Base-by-base conservation (phyloP, 1,140 invertebrate species). In the Pseudoatta argentina region DNA sequence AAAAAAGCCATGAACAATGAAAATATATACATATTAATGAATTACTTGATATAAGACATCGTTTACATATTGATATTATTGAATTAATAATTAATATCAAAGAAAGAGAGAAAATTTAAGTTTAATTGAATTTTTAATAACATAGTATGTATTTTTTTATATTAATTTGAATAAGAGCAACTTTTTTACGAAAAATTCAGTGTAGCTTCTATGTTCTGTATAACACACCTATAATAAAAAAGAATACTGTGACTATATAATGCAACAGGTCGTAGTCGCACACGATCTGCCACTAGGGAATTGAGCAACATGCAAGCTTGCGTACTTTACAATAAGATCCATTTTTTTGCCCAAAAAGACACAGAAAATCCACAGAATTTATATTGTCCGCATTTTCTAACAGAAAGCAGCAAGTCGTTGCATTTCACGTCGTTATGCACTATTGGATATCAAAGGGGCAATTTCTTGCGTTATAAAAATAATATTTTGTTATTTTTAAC, bases 211-310 rank as follows among this genome's bases (percentile, higher is more conserved):
- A 7, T 5, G 34, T 71, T 24, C 16, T 39, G 18, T 83, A 12
- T 12, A 6, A 73, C 21, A 12, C 55, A 34, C 63, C 55, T 21
- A 51, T 75, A 63, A 83, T 48, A 82, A 75, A 83, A 75, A 82
- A 75, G 69, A 75, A 61, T 51, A 72, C 21, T 24, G n/a, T 61
- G 55, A n/a, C 39, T 61, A 72, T 72, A 53, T 72, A 53, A 57
- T 83, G 79, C 79, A 83, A 83, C 79, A 83, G 79, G 79, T 83
- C 79, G 69, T 39, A 82, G 69, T 73, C 79, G 18, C n/a, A 48
- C 44, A 73, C 24, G 69, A 83, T 63, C 69, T 34, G 67, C 69
- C 69, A 63, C 69, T n/a, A 21, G 55, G 24, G 69, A 44, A 63
- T 83, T 71, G 79, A 83, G 44, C 12, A 83, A 83, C 69, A 75